A percentile compares a stretch with the other conserved stretches of the same genome.
phyloP scores from a whole-genome alignment of 2,888 invertebrate species.

The Nineta flava region DNA sequence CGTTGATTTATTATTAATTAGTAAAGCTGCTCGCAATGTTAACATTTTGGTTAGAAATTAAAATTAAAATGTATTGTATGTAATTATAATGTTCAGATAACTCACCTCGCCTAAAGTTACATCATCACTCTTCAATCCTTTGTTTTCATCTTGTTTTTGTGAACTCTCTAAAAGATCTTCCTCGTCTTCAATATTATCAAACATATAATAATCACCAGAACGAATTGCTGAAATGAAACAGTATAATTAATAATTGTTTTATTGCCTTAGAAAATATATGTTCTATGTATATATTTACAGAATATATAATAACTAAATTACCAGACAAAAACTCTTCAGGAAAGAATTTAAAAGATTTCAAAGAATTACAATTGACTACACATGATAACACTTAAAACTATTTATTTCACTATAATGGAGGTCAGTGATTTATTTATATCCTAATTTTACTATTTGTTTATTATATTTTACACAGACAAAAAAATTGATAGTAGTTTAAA shows the following conservation, averaged over 20 bases:
- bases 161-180: slow-evolving; percentile 51
- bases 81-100: neutral
- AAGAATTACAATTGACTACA: no score
- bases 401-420: no score
- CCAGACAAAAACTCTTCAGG: neutral
- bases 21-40: neutral
- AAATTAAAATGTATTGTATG: neutral
- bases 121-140: slow-evolving; percentile 35
- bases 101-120: slow-evolving; percentile 7
- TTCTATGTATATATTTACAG: no score
- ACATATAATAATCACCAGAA: slow-evolving; percentile 99
- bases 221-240: slow-evolving; percentile 60
- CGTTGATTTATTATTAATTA: neutral
- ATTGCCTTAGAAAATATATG: no score
- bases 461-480: no score
- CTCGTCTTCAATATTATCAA: slow-evolving; percentile 81
- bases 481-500: no score
- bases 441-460: no score
- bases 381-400: no score
- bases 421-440: no score
- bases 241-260: neutral
- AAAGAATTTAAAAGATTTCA: neutral
- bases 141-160: slow-evolving; percentile 14
- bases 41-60: neutral
- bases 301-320: neutral